phyloP scores from a whole-genome alignment of 2,113 vertebrate genomes.

The Tonatia bakeri region DNA sequence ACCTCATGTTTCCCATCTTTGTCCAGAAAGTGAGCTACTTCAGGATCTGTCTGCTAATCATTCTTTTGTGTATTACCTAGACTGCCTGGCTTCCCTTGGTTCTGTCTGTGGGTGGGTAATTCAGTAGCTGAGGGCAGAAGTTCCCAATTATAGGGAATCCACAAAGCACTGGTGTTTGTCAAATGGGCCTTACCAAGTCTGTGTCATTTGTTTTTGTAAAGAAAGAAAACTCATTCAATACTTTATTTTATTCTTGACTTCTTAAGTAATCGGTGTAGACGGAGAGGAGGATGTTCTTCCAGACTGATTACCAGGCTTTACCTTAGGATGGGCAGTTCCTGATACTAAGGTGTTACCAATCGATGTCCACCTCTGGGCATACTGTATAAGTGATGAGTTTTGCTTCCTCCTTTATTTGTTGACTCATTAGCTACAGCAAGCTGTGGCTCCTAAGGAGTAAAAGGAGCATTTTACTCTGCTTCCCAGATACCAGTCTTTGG shows the following conservation, averaged over 20 bases:
- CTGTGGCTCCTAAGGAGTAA: background rate
- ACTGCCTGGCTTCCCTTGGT: background rate
- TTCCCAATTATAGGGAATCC: background rate
- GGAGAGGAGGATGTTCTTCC: conserved; percentile 7
- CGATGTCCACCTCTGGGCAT: background rate
- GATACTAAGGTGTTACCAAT: background rate
- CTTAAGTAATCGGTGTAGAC: conserved; percentile 41
- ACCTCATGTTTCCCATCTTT: background rate
- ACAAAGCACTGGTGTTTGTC: conserved; percentile 37
- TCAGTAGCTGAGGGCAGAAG: conserved; percentile 4
- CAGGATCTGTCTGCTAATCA: conserved; percentile 7
- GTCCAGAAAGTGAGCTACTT: background rate
- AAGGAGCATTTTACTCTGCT: background rate
- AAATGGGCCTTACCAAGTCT: background rate
- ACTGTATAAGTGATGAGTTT: background rate
- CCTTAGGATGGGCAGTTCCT: conserved; percentile 11
- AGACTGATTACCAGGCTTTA: conserved; percentile 39
- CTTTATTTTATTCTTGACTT: conserved; percentile 47
- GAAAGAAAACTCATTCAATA: conserved; percentile 44
- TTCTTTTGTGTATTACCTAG: background rate
- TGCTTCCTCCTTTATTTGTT: background rate
- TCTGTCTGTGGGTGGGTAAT: background rate
- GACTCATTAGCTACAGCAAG: background rate
- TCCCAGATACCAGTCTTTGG: background rate
- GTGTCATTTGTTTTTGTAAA: conserved; percentile 60